Conservation (phyloP, 2,113 vertebrate species). For the human (Homo sapiens) region DNA sequence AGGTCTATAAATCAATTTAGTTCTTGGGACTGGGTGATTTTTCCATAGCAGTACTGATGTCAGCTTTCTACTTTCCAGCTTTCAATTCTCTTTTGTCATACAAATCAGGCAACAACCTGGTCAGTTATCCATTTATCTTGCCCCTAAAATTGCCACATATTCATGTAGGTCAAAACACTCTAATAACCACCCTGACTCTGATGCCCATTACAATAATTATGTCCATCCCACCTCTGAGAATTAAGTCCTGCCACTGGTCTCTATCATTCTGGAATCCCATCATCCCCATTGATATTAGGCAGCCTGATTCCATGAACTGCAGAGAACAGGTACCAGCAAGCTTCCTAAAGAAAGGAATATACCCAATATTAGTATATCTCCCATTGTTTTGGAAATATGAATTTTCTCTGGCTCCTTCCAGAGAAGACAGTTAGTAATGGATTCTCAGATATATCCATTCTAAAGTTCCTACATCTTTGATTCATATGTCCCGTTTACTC, state of each 20-base stretch:
- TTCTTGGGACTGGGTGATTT: neutral
- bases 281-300: neutral
- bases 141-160: neutral
- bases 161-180: neutral
- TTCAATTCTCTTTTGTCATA: neutral
- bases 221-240: neutral
- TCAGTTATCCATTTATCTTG: constrained; percentile 5
- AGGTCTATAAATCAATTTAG: neutral
- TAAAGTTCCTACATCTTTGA: neutral
- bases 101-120: constrained; percentile 10
- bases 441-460: neutral
- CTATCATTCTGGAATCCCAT: neutral
- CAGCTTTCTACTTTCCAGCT: neutral
- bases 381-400: neutral
- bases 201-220: neutral
- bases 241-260: constrained; percentile 2
- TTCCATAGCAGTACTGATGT: neutral
- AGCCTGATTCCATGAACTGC: neutral
- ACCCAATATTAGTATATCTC: neutral
- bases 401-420: neutral
- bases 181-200: neutral
- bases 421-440: neutral
- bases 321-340: neutral
- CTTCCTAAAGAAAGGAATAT: neutral
- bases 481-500: neutral